Base-by-base conservation (phyloP, 2,113 vertebrate genomes). In the Chionomys nivalis region DNA sequence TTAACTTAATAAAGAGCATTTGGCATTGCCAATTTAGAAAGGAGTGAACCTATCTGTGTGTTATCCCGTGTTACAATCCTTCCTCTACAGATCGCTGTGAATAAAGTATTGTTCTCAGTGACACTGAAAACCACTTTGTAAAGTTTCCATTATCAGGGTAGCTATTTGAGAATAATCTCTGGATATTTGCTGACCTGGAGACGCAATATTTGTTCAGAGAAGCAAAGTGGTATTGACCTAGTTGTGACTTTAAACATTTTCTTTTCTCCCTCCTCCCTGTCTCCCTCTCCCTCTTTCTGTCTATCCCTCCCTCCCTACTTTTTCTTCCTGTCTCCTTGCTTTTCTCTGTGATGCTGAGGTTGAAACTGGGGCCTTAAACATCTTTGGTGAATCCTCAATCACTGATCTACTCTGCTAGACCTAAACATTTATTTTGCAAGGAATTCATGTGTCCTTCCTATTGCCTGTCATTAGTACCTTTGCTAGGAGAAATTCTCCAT, bases 1-100 rank as follows among this genome's bases (percentile, higher is more conserved):
- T 96, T 94, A 87, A 79, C 95, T 96, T 96, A 96, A 85, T 91
- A 87, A 66, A 73, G 95, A 97, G 87, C 23, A 81, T 44, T 90
- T 4, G 5, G 76, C 72, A 36, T 66, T 96, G 90, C 93, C 78
- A 94, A 72, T 92, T 94, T 86, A 88, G 94, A 87, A 79, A 95
- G 70, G 42, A 83, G 23, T 1, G 1, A 68, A 72, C 28, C 2
- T 63, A 72, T 89, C 23, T 96, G 79, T 70, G n/a, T 92, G 87
- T 21, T 8, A 31, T 87, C 68, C 33, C 79, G 52, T 85, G 58
- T 55, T 77, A 90, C 39, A 66, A 89, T 79, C 47, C 81, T 83
- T 28, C 92, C 88, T 92, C 47, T 88, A 89, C 92, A 94, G 94
- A 96, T 76, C 88, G 31, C 89, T 86, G 77, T 88, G 92, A 97